These are phyloP conservation scores for Hypotaenidia philippensis DNA, from an alignment of 2,797 vertebrate species.

Conservation along the genomic window DNA sequence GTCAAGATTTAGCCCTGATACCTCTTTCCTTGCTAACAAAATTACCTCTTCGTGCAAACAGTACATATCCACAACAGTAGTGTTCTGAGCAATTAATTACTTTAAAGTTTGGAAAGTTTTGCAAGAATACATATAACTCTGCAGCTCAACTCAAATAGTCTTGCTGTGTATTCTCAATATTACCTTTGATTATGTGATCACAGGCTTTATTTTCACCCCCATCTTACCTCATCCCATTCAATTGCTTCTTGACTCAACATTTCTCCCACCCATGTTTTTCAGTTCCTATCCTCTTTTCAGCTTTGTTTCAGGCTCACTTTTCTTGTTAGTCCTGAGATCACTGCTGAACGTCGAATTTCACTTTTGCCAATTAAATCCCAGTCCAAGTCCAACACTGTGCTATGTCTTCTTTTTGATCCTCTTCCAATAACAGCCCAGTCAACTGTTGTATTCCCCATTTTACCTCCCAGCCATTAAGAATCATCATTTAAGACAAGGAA, in stretches of 20 bases:
- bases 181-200: not conserved
- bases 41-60: not conserved
- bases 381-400: not conserved
- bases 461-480: not conserved
- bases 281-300: not conserved
- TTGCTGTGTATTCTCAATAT: not conserved
- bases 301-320: not conserved
- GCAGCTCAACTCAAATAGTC: not conserved
- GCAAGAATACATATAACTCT: not conserved
- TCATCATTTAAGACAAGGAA: not conserved
- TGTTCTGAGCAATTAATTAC: not conserved
- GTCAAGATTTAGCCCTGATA: not conserved
- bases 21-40: not conserved
- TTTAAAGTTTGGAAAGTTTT: not conserved
- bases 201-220: not conserved
- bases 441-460: not conserved
- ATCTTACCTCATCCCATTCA: not conserved
- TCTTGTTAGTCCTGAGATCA: not conserved
- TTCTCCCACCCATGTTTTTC: not conserved
- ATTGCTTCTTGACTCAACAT: not conserved
- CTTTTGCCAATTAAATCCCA: not conserved
- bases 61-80: not conserved
- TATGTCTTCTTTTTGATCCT: not conserved
- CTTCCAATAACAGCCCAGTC: not conserved
- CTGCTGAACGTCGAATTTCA: not conserved